Conservation (phyloP, 92 coral and sea anemone genomes). For the Porites divaricata region DNA sequence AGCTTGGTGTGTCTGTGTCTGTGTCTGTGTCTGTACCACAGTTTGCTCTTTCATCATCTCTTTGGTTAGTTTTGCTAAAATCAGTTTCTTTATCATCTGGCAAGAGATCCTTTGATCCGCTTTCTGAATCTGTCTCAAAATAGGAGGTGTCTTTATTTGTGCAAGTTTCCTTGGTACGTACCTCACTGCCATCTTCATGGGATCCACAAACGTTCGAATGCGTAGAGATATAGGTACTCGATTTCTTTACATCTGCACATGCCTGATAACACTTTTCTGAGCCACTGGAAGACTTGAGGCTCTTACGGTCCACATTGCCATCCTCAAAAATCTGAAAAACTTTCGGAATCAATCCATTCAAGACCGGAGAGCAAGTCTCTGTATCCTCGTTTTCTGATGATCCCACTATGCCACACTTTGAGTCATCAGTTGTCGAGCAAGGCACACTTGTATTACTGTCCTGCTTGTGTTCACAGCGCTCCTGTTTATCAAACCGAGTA, state of each 20-base stretch:
- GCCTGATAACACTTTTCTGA: neutral
- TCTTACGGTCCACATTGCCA: neutral
- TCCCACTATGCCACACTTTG: neutral
- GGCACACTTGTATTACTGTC: too few species aligned
- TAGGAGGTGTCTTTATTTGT: neutral
- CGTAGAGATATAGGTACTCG: neutral
- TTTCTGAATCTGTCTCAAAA: neutral
- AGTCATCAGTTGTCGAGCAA: neutral
- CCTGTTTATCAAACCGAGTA: neutral
- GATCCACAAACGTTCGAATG: neutral
- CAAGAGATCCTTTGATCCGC: neutral
- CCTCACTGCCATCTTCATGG: neutral
- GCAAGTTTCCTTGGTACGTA: neutral
- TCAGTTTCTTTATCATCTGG: neutral
- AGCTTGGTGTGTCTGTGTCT: neutral
- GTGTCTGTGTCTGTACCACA: neutral
- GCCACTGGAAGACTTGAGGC: neutral
- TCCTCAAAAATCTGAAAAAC: conserved; percentile 2
- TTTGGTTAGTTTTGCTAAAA: neutral
- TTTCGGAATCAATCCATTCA: conserved; percentile 16
- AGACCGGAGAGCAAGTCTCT: neutral
- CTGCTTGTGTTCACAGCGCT: neutral
- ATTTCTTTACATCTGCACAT: neutral
- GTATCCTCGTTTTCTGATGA: neutral
- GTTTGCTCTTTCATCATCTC: neutral